These are phyloP conservation scores for Scatophagus argus DNA, from an alignment of 2,113 vertebrate genomes.

Conservation along the genomic window DNA sequence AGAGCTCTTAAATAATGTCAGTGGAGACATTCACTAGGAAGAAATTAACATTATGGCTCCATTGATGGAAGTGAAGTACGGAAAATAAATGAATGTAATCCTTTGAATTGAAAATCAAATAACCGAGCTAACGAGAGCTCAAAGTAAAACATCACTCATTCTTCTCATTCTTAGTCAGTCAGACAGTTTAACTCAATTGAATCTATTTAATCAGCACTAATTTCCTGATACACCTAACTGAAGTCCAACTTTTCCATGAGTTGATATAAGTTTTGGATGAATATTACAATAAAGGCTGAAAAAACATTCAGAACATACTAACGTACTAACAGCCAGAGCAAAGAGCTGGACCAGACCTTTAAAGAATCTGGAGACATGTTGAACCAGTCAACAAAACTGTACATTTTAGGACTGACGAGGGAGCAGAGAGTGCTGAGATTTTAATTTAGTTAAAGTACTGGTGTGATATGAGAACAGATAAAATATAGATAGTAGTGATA, in stretches of 20 bases:
- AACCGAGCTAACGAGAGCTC: constrained; percentile 68
- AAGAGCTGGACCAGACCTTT: neutral
- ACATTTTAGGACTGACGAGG: neutral
- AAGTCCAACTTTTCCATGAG: neutral
- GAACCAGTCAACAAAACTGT: neutral
- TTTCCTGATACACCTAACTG: neutral
- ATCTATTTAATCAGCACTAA: constrained; percentile 10
- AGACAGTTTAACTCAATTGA: neutral
- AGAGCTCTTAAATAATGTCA: constrained; percentile 59
- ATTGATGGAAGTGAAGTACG: constrained; percentile 61
- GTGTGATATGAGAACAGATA: neutral
- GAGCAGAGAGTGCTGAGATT: neutral
- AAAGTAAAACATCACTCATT: constrained; percentile 47
- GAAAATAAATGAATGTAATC: constrained; percentile 63
- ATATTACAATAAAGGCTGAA: neutral
- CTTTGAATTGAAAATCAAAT: constrained; percentile 70
- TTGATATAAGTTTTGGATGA: constrained; percentile 1
- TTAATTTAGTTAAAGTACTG: neutral
- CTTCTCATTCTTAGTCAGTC: neutral
- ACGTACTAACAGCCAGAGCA: neutral
- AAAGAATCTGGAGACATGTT: neutral
- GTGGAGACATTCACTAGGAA: constrained; percentile 43
- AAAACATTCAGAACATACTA: neutral
- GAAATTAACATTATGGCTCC: constrained; percentile 63
- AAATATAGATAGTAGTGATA: constrained; percentile 18